Percentiles rank a stretch among this genome's conserved stretches.
These are phyloP conservation scores for Erannis defoliaria DNA, from an alignment of 2,888 invertebrate genomes.

Conservation along the genomic window DNA sequence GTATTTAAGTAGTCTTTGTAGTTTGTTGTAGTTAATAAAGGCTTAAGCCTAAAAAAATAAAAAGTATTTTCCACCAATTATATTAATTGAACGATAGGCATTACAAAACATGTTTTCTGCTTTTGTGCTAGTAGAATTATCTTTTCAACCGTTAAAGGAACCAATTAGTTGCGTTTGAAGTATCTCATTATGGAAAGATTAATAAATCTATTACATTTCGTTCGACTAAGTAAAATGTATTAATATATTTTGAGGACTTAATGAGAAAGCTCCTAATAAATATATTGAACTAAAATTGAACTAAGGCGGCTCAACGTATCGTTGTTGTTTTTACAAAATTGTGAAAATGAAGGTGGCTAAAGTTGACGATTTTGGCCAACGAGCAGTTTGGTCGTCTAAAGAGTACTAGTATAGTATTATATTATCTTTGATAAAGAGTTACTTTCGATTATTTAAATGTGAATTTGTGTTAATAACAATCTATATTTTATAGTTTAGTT, in stretches of 20 bases:
- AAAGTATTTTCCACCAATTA: neutral
- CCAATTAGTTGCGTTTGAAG: constrained; percentile 20
- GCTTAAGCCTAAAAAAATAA: neutral
- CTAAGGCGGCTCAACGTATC: neutral
- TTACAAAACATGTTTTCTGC: constrained; percentile 1
- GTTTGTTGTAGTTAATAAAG: too few relatives aligned
- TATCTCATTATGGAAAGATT: constrained; percentile 21
- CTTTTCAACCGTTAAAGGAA: constrained; percentile 9
- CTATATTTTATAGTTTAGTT: too few relatives aligned
- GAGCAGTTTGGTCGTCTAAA: too few relatives aligned
- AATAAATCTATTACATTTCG: constrained; percentile 4
- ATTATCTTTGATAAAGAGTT: too few relatives aligned
- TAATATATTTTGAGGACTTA: constrained; percentile 1
- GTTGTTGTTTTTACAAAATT: neutral
- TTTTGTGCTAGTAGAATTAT: constrained; percentile 11
- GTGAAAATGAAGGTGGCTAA: neutral
- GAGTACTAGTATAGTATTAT: too few relatives aligned
- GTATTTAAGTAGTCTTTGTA: too few relatives aligned
- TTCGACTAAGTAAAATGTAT: neutral
- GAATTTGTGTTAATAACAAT: too few relatives aligned
- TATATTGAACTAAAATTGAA: neutral
- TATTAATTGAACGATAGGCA: neutral
- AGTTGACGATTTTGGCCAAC: too few relatives aligned
- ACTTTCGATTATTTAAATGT: too few relatives aligned
- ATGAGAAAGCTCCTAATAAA: neutral